Evolutionary conservation across 2,113 vertebrate species (phyloP).

Genomic region (Cathartes aura): DNA sequence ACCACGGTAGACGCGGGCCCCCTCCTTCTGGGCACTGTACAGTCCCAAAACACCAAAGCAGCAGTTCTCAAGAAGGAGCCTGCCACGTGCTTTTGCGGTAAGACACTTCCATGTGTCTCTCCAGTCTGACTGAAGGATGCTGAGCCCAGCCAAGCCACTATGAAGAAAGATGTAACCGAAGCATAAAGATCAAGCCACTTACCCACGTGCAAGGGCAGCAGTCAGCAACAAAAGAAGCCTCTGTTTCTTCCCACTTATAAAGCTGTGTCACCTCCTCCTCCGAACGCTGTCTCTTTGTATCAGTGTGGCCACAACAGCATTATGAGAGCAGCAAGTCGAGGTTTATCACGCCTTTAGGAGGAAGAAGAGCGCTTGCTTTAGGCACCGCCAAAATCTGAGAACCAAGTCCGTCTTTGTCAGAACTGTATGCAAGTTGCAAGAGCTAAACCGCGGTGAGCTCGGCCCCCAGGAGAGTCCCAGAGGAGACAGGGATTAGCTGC

Average conservation of each 20-base stretch:
- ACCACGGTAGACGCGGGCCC: rapidly evolving
- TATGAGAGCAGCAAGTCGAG: neutral
- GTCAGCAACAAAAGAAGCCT: neutral
- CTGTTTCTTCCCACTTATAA: neutral
- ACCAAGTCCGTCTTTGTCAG: neutral
- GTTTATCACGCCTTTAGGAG: neutral
- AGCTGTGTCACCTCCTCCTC: neutral
- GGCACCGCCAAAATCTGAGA: neutral
- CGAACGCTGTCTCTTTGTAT: neutral
- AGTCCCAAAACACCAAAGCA: neutral
- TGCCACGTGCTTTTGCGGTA: neutral
- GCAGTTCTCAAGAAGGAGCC: neutral
- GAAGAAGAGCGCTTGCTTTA: neutral
- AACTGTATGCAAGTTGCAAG: neutral
- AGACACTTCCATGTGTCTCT: neutral
- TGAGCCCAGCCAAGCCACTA: neutral
- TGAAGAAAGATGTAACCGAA: neutral
- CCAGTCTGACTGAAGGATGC: neutral
- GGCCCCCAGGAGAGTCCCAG: neutral
- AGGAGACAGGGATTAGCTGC: neutral
- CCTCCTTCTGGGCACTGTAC: neutral
- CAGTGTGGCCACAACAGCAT: neutral
- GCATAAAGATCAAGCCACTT: neutral
- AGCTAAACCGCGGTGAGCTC: neutral
- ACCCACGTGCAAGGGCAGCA: neutral